phyloP scores from a whole-genome alignment of 2,888 invertebrate genomes.

The Dryadula phaetusa region DNA sequence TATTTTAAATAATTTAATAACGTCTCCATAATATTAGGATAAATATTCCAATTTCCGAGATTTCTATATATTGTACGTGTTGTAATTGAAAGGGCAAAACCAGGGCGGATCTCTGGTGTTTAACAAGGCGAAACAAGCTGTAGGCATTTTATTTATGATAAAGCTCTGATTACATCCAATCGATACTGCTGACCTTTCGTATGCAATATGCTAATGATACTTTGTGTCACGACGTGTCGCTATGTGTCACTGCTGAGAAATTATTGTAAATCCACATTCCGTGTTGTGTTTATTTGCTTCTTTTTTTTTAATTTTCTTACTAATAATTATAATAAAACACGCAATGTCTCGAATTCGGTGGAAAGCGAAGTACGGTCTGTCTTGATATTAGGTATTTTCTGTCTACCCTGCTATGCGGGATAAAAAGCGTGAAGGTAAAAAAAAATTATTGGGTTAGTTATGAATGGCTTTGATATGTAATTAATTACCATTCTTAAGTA shows the following conservation, averaged over 20 bases:
- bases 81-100: background rate
- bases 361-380: too few species aligned
- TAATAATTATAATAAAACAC: too few species aligned
- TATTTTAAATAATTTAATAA: too few species aligned
- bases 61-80: background rate
- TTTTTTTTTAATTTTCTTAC: slow-evolving; percentile 3
- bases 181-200: slow-evolving; percentile 30
- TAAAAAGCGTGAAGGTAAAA: too few species aligned
- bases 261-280: slow-evolving; percentile 11
- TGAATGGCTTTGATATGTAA: too few species aligned
- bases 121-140: slow-evolving; percentile 9
- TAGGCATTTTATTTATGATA: slow-evolving; percentile 27
- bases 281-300: slow-evolving; percentile 9
- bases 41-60: too few species aligned
- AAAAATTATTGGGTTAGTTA: too few species aligned
- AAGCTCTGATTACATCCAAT: slow-evolving; percentile 30
- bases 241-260: slow-evolving; percentile 6
- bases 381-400: too few species aligned
- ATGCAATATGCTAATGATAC: slow-evolving; percentile 27
- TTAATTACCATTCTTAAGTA: too few species aligned
- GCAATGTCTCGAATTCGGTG: too few species aligned
- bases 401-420: too few species aligned
- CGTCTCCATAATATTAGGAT: too few species aligned
- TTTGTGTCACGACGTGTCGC: slow-evolving; percentile 25
- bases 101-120: background rate